phyloP scores from a whole-genome alignment of 2,888 invertebrate genomes.

The Colostygia pectinataria region DNA sequence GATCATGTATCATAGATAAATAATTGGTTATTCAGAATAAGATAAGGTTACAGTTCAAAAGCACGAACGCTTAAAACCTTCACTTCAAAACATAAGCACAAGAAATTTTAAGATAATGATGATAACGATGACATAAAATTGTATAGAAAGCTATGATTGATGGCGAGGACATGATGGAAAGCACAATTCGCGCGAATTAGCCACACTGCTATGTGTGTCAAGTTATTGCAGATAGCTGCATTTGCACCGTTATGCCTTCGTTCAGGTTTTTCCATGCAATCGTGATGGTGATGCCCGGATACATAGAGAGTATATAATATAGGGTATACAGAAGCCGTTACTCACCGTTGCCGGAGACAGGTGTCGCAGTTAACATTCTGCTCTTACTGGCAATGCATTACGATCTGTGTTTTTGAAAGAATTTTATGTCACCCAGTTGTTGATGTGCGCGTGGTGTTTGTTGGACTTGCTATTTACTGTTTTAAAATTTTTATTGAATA shows the following conservation, averaged over 20 bases:
- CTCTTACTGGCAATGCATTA: conserved; percentile 23
- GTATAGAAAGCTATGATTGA: conserved; percentile 36
- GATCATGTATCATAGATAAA: conserved; percentile 26
- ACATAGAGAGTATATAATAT: conserved; percentile 20
- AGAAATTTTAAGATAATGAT: conserved; percentile 2
- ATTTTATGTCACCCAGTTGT: conserved; percentile 6
- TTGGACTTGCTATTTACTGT: background rate
- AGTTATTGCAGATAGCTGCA: conserved; percentile 47
- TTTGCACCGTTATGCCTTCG: conserved; percentile 55
- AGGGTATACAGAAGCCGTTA: conserved; percentile 56
- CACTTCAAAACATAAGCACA: background rate
- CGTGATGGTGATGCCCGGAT: conserved; percentile 46
- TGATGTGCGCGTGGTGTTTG: conserved; percentile 2
- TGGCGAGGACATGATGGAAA: conserved; percentile 27
- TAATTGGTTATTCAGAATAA: conserved; percentile 30
- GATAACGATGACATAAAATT: conserved; percentile 11
- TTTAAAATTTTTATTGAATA: background rate
- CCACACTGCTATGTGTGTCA: conserved; percentile 48
- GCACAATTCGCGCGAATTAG: conserved; percentile 42
- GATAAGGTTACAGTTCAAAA: conserved; percentile 25
- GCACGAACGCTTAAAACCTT: conserved; percentile 26
- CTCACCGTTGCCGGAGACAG: conserved; percentile 58
- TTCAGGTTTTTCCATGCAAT: conserved; percentile 67
- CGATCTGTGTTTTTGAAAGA: conserved; percentile 20
- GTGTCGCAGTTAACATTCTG: conserved; percentile 36